Conservation (phyloP, 2,797 vertebrate species). For the Lutjanus argentimaculatus region DNA sequence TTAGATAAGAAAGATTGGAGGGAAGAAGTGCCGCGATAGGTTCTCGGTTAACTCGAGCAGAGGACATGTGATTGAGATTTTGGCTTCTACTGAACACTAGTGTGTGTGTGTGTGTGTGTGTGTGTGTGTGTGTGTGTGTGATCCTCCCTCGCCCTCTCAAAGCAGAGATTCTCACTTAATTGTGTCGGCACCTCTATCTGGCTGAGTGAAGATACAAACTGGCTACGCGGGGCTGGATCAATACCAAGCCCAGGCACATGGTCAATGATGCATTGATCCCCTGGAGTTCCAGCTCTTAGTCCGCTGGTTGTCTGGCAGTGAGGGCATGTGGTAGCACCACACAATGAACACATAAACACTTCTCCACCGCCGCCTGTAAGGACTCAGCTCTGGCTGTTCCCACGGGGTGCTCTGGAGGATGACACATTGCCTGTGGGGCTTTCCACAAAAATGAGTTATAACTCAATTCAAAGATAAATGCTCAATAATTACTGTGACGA, state of each 20-base stretch:
- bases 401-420: constrained; percentile 49
- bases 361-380: constrained; percentile 51
- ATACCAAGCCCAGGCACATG: constrained; percentile 65
- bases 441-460: constrained; percentile 75
- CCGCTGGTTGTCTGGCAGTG: constrained; percentile 52
- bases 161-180: constrained; percentile 69
- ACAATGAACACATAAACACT: constrained; percentile 82
- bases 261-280: constrained; percentile 78
- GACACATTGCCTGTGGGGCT: constrained; percentile 68
- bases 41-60: constrained; percentile 51
- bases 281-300: constrained; percentile 59
- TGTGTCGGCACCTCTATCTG: constrained; percentile 71
- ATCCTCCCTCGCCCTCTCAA: constrained; percentile 34
- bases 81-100: constrained; percentile 34
- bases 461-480: constrained; percentile 71
- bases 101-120: constrained; percentile 2
- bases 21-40: constrained; percentile 33
- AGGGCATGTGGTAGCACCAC: constrained; percentile 63
- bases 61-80: constrained; percentile 63
- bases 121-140: constrained; percentile 27
- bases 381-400: constrained; percentile 67
- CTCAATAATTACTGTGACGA: constrained; percentile 47
- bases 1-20: constrained; percentile 50
- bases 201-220: constrained; percentile 71
- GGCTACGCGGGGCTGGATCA: constrained; percentile 68